phyloP scores from a whole-genome alignment of 2,113 vertebrate genomes.

The Pongo abelii region DNA sequence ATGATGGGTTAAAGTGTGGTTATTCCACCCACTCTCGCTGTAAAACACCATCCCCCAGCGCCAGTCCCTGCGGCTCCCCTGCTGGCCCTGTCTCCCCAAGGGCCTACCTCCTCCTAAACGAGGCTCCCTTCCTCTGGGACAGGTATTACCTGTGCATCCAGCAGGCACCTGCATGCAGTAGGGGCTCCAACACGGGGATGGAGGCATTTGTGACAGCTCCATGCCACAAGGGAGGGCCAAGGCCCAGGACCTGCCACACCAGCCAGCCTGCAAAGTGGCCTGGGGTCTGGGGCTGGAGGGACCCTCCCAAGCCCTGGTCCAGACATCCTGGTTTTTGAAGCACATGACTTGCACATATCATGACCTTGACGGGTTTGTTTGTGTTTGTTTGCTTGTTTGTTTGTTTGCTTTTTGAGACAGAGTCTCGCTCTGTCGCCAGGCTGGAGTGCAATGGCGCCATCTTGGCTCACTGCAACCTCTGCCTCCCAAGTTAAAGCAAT shows the following conservation, averaged over 20 bases:
- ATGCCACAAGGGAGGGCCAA: rapidly evolving
- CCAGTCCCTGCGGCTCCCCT: not conserved
- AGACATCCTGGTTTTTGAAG: not conserved
- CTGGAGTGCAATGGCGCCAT: not conserved
- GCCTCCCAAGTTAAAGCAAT: too few relatives aligned
- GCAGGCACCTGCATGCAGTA: too few relatives aligned
- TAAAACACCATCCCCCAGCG: rapidly evolving
- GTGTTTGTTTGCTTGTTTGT: not conserved
- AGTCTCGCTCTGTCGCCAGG: not conserved
- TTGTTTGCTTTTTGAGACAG: not conserved
- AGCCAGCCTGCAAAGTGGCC: not conserved
- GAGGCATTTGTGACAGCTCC: rapidly evolving
- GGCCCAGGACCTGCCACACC: rapidly evolving
- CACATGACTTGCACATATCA: not conserved
- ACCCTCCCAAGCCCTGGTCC: not conserved
- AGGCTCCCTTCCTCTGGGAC: not conserved
- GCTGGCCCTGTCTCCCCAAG: rapidly evolving
- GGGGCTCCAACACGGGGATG: rapidly evolving
- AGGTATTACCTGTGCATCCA: not conserved
- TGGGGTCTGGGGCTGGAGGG: not conserved
- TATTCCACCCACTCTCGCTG: not conserved
- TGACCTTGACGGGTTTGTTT: too few relatives aligned
- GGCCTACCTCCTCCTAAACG: not conserved
- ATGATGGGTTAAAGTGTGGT: constrained; percentile 61
- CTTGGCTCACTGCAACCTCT: not conserved